Percentiles rank a stretch among this genome's conserved stretches.
Evolutionary conservation across 2,888 invertebrate species (phyloP).

Genomic region (Byasa hedistus): DNA sequence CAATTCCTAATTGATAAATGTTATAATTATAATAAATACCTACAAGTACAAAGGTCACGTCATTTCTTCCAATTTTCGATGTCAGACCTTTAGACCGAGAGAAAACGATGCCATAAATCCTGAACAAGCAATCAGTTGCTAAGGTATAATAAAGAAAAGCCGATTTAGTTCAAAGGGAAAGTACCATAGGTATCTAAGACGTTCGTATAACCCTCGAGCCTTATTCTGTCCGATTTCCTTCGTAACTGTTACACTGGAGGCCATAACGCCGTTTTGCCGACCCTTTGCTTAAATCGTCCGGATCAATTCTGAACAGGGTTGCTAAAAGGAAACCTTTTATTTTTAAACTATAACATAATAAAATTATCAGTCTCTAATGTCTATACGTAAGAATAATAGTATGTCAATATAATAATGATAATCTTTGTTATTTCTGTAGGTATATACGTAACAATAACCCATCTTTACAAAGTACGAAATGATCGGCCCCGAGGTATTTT

Average conservation of each 20-base stretch:
- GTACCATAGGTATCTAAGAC: conserved; percentile 22
- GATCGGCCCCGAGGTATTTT: too few species aligned
- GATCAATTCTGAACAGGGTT: conserved; percentile 38
- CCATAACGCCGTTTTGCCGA: conserved; percentile 48
- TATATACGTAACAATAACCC: too few species aligned
- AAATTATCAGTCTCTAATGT: too few species aligned
- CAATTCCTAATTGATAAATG: too few species aligned
- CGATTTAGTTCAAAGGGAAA: conserved; percentile 22
- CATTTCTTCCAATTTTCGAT: conserved; percentile 1
- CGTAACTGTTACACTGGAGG: conserved; percentile 36
- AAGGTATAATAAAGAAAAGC: conserved; percentile 22
- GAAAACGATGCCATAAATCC: conserved; percentile 13
- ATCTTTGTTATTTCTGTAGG: too few species aligned
- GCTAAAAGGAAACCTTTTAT: conserved; percentile 3
- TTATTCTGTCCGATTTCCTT: conserved; percentile 36
- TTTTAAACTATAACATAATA: too few species aligned
- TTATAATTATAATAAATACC: too few species aligned
- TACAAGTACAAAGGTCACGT: too few species aligned
- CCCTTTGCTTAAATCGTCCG: conserved; percentile 52
- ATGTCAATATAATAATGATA: too few species aligned
- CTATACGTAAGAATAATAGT: too few species aligned
- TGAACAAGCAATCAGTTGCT: conserved; percentile 24
- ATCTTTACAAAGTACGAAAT: too few species aligned
- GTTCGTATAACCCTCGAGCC: conserved; percentile 34
- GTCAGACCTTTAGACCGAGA: not conserved